A percentile compares a stretch with the other conserved stretches of the same genome.
phyloP scores from a whole-genome alignment of 1,140 invertebrate species.

The Lordiphosa collinella region DNA sequence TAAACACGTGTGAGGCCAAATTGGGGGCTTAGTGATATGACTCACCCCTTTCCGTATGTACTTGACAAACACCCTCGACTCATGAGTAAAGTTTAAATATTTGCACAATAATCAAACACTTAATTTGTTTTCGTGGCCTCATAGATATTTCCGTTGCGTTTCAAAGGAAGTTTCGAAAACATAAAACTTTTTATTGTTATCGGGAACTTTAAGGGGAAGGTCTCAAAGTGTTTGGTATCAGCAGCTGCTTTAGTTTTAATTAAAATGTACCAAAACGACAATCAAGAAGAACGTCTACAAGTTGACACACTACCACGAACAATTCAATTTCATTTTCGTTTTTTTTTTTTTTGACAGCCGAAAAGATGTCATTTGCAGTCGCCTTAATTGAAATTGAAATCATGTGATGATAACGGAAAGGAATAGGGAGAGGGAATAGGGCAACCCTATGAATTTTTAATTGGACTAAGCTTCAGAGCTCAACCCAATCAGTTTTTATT shows the following conservation, averaged over 20 bases:
- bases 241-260: conserved; percentile 14
- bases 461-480: background rate
- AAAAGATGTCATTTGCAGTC: background rate
- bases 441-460: conserved; percentile 10
- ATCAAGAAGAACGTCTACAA: conserved; percentile 7
- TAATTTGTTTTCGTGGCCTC: background rate
- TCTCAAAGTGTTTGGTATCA: conserved; percentile 1
- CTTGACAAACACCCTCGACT: background rate
- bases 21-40: background rate
- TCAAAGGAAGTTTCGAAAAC: conserved; percentile 3
- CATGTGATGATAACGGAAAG: conserved; percentile 5
- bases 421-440: conserved; percentile 2
- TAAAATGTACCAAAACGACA: conserved; percentile 12
- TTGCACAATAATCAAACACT: conserved; percentile 10
- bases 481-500: background rate
- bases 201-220: conserved; percentile 5
- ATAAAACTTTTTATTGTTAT: conserved; percentile 3
- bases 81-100: conserved; percentile 10
- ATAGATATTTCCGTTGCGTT: conserved; percentile 6
- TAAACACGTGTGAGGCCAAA: conserved; percentile 1
- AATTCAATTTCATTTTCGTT: conserved; percentile 5
- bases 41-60: background rate
- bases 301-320: conserved; percentile 5
- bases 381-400: conserved; percentile 1
- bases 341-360: conserved; percentile 10